These are phyloP conservation scores for Streblospio benedicti DNA, from an alignment of 1,140 invertebrate genomes.

Conservation along the genomic window DNA sequence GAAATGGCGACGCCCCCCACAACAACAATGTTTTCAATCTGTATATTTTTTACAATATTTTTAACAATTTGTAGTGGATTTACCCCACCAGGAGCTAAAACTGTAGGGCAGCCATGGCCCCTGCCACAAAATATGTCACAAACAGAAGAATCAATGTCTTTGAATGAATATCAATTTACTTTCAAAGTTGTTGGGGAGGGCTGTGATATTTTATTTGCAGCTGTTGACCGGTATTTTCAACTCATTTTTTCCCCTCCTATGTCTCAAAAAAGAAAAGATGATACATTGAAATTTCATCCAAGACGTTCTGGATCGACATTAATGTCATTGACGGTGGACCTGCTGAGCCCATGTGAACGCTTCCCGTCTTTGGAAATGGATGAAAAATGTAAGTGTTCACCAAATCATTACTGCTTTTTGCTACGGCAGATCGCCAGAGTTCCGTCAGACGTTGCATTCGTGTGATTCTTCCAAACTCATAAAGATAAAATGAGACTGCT, in stretches of 20 bases:
- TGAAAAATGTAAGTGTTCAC: conserved; percentile 14
- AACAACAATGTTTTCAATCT: no score
- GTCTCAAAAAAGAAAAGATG: background rate
- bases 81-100: no score
- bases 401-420: no score
- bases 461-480: no score
- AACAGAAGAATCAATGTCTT: conserved; percentile 12
- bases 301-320: background rate
- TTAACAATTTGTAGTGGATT: no score
- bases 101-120: conserved; percentile 30
- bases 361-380: conserved; percentile 12
- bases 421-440: no score
- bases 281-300: conserved; percentile 3
- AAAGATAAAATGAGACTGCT: no score
- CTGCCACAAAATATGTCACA: conserved; percentile 24
- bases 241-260: conserved; percentile 21
- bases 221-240: conserved; percentile 23
- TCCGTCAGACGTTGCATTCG: no score
- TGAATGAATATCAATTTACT: conserved; percentile 27
- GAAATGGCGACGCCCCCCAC: no score
- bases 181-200: conserved; percentile 19
- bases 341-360: background rate
- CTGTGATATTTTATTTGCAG: conserved; percentile 25
- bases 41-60: no score
- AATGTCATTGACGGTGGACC: background rate